These are phyloP conservation scores for Clytia hemisphaerica DNA, from an alignment of 30 jellyfish, hydroid and myxozoan species.

Conservation along the genomic window DNA sequence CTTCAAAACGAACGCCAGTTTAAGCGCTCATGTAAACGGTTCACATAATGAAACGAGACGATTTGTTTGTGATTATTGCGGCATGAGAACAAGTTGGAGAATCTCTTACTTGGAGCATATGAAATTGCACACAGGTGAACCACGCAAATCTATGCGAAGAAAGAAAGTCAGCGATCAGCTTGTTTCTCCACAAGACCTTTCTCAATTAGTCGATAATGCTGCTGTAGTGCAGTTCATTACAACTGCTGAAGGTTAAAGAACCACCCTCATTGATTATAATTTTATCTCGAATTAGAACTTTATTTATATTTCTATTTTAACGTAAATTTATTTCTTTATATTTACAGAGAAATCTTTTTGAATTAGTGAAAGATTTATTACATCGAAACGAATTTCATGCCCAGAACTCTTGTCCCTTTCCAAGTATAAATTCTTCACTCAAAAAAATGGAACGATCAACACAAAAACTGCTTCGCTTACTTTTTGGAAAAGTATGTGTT, in stretches of 20 bases:
- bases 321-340: too few relatives aligned
- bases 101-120: conserved; percentile 23
- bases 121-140: conserved; percentile 39
- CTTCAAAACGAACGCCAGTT: conserved; percentile 24
- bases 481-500: too few relatives aligned
- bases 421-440: too few relatives aligned
- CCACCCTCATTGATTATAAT: too few relatives aligned
- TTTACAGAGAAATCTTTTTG: too few relatives aligned
- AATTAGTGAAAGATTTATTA: too few relatives aligned
- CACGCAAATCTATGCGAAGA: not conserved
- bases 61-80: conserved; percentile 30
- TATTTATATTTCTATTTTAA: too few relatives aligned
- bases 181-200: not conserved
- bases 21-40: conserved; percentile 41
- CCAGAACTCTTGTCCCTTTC: too few relatives aligned
- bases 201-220: conserved; percentile 11
- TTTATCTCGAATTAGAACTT: too few relatives aligned
- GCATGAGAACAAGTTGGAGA: conserved; percentile 42
- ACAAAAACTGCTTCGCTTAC: too few relatives aligned
- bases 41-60: conserved; percentile 28
- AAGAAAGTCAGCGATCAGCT: conserved; percentile 1
- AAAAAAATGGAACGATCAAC: too few relatives aligned
- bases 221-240: conserved; percentile 29
- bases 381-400: too few relatives aligned
- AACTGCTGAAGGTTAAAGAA: conserved; percentile 20